Base-by-base conservation (phyloP, 2,888 invertebrate species). In the Leptinotarsa haldemani region DNA sequence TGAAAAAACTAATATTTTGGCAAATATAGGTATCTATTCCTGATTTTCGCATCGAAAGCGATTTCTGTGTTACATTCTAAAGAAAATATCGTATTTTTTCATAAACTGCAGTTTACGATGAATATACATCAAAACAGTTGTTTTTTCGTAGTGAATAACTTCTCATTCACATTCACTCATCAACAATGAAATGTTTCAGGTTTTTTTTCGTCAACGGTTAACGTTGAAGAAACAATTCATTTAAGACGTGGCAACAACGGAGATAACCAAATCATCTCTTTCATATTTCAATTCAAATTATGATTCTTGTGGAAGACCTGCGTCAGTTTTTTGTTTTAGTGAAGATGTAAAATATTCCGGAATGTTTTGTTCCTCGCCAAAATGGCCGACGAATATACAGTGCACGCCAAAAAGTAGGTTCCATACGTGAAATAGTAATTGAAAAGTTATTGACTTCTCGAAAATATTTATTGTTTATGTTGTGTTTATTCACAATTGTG, bases 221-320 rank as follows among this genome's bases (percentile, higher is more conserved):
- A 40, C 9, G 4, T n/a, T 15, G 7, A 18, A 5, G 58, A 4
- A 12, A 13, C 22, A 25, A 13, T 16, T 20, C 20, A 9, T n/a
- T 15, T 12, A 46, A 52, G 13, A 56, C 15, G 16, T 70, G 75
- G 72, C 75, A 75, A 75, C 75, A 20, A 4, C 40, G 69, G 46
- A 13, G 53, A 30, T 70, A 69, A 71, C 71, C 71, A 69, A 74
- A 68, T 69, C 69, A 56, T 22, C 56, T 56, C 56, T 20, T 70
- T 67, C 67, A 61, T 70, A 70, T 70, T 70, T 70, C 70, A 70
- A 74, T 72, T 70, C 67, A 75, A 72, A 75, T 75, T 74, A 76
- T 77, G 77, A 77, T 77, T 77, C 75, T 77, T 73, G 74, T 76
- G 73, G 73, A 75, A 76, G 74, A 74, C 75, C 69, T 66, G 74